These are phyloP conservation scores for Pangasius macronema DNA, from an alignment of 2,797 vertebrate species.

Conservation along the genomic window DNA sequence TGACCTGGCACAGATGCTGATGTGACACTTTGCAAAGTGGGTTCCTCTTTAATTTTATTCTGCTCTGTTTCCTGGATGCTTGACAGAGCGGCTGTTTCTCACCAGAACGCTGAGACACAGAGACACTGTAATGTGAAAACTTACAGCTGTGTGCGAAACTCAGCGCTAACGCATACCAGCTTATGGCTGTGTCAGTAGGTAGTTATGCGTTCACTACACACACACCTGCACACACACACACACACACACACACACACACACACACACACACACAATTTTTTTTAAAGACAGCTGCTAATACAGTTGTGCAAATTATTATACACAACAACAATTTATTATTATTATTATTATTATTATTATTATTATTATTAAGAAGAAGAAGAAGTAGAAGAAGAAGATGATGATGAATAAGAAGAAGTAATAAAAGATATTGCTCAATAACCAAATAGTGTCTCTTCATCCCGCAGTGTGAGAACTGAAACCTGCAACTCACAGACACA, in stretches of 20 bases:
- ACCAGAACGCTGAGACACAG: neutral
- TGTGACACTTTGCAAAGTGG: neutral
- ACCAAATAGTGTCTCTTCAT: neutral
- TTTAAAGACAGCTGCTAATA: neutral
- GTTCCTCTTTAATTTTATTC: neutral
- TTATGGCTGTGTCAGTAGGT: neutral
- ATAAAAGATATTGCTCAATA: constrained; percentile 8
- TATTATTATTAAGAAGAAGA: neutral
- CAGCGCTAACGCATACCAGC: neutral
- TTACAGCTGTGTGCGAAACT: neutral
- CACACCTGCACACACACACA: neutral
- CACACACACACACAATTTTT: neutral
- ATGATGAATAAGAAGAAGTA: neutral
- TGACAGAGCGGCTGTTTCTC: neutral
- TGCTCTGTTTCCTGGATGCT: neutral
- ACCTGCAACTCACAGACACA: constrained; percentile 3
- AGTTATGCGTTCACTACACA: neutral
- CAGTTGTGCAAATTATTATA: neutral
- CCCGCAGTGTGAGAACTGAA: constrained; percentile 18
- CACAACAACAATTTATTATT: neutral
- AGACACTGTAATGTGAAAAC: constrained; percentile 14
- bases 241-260: neutral
- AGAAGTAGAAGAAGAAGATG: neutral
- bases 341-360: neutral
- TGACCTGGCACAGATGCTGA: neutral